A percentile compares a stretch with the other conserved stretches of the same genome.
Conservation (phyloP, 2,797 vertebrate species). For the Leuciscus waleckii region DNA sequence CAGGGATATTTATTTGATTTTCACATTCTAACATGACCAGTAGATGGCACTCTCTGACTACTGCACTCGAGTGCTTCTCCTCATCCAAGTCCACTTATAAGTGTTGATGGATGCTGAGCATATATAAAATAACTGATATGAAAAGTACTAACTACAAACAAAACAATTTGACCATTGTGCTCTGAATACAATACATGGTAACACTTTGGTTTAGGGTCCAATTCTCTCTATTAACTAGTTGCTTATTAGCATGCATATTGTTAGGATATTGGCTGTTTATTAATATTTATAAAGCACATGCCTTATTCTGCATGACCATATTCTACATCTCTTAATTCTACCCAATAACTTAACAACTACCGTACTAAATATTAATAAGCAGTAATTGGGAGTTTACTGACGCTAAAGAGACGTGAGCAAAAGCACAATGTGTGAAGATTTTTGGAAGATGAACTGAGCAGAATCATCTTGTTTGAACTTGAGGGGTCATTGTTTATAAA, state of each 20-base stretch:
- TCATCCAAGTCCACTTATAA: neutral
- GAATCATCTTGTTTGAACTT: neutral
- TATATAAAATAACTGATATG: neutral
- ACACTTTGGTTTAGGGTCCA: no score
- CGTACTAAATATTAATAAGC: no score
- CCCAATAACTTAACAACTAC: no score
- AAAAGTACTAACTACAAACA: neutral
- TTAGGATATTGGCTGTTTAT: no score
- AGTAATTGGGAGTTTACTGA: no score
- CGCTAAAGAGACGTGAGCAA: neutral
- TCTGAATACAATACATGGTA: neutral
- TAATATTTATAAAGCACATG: no score
- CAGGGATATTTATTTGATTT: neutral
- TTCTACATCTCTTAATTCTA: no score
- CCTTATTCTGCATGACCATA: no score
- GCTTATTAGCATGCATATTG: no score
- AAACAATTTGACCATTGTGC: neutral
- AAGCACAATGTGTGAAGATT: neutral
- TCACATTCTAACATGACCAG: neutral
- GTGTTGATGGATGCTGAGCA: neutral
- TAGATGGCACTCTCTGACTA: neutral
- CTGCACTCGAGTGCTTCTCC: neutral
- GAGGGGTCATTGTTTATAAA: neutral
- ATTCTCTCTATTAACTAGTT: no score
- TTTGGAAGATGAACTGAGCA: neutral